phyloP scores from a whole-genome alignment of 2,888 invertebrate genomes.

The Galerucella calmariensis region DNA sequence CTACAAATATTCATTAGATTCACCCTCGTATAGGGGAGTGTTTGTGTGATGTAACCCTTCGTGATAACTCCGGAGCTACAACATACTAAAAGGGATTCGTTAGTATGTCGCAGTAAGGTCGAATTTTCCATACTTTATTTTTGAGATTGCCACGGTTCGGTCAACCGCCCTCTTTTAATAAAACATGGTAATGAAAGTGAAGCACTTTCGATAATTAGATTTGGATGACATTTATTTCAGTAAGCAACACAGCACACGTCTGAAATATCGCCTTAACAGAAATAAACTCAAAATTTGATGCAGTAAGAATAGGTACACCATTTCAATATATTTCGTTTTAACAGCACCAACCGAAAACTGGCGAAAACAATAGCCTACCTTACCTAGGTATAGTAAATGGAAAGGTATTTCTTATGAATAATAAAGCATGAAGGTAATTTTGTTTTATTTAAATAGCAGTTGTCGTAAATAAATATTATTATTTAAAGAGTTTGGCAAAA shows the following conservation, averaged over 20 bases:
- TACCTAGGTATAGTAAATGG: no score
- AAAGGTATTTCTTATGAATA: no score
- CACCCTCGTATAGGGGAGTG: constrained; percentile 46
- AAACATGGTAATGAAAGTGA: constrained; percentile 61
- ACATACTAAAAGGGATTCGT: constrained; percentile 12
- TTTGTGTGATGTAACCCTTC: constrained; percentile 23
- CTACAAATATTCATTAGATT: constrained; percentile 62
- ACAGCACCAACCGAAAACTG: no score
- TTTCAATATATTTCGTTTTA: no score
- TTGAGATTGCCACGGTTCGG: constrained; percentile 42
- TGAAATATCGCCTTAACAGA: neutral
- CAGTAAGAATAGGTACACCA: no score
- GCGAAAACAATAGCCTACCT: no score
- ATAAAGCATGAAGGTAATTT: no score
- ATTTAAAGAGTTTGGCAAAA: constrained; percentile 3
- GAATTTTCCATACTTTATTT: constrained; percentile 11
- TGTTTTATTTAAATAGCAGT: neutral
- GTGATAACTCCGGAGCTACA: constrained; percentile 6
- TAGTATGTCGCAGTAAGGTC: neutral
- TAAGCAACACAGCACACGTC: neutral
- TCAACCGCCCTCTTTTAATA: constrained; percentile 61
- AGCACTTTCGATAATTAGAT: constrained; percentile 61
- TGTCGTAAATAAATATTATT: neutral
- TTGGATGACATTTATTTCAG: constrained; percentile 43
- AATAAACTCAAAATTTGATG: no score